Evolutionary conservation across 2,113 vertebrate genomes (phyloP).

Genomic region (Dicrurus megarhynchus): DNA sequence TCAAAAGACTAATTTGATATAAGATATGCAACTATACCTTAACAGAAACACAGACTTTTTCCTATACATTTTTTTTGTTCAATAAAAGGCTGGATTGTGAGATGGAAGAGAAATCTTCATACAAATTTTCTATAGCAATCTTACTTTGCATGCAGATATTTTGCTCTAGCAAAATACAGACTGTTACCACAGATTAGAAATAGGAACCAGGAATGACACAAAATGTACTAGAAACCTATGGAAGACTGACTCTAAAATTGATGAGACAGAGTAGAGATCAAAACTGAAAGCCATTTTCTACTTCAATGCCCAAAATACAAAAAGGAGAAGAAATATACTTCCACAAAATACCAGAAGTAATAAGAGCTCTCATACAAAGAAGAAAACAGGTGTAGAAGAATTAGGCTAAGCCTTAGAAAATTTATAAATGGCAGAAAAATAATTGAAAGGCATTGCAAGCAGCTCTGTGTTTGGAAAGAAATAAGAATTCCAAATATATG

Average conservation of each 20-base stretch:
- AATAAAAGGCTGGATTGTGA: not conserved
- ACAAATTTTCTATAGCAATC: not conserved
- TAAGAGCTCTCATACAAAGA: not conserved
- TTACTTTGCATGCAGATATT: not conserved
- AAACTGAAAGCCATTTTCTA: constrained; percentile 59
- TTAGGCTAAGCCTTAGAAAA: not conserved
- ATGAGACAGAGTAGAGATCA: not conserved
- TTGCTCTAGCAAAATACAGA: not conserved
- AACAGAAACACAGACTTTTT: not conserved
- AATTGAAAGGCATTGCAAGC: not conserved
- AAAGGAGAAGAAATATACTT: constrained; percentile 20
- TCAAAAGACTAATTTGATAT: not conserved
- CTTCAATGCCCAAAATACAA: constrained; percentile 22
- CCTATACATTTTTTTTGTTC: not conserved
- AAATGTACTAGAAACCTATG: not conserved
- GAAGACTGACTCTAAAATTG: constrained; percentile 14
- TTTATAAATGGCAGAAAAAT: not conserved
- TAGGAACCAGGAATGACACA: not conserved
- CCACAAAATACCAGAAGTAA: not conserved
- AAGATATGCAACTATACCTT: not conserved
- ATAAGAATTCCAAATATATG: not conserved
- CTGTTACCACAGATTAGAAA: not conserved
- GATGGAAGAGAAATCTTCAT: not conserved
- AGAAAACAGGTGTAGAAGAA: not conserved
- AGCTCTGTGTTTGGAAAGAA: not conserved